These are phyloP conservation scores for Tyrannus savana DNA, from an alignment of 2,113 vertebrate species.

Conservation along the genomic window DNA sequence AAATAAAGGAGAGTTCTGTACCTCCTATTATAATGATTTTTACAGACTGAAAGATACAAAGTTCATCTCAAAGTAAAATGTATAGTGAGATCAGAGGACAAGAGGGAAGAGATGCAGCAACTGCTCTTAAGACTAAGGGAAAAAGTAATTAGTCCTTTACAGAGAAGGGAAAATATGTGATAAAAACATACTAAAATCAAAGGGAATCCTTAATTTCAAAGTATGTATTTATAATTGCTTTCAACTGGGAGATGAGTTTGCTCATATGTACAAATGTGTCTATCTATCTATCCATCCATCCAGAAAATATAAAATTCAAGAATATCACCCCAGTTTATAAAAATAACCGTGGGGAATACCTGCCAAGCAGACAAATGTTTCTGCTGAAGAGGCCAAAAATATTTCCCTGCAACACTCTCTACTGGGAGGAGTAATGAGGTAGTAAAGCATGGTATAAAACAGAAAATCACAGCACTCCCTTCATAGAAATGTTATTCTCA, in stretches of 20 bases:
- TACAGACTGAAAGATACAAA: background rate
- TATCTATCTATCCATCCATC: background rate
- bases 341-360: background rate
- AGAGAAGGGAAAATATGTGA: background rate
- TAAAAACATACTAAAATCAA: background rate
- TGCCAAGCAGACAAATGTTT: background rate
- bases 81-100: background rate
- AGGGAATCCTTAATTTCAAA: background rate
- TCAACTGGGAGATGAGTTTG: background rate
- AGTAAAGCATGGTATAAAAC: background rate
- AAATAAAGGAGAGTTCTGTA: background rate
- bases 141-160: background rate
- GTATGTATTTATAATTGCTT: background rate
- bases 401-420: background rate
- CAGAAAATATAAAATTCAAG: background rate
- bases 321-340: background rate
- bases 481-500: background rate
- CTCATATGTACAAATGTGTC: background rate
- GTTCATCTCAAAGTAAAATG: background rate
- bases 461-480: background rate
- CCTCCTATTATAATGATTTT: background rate
- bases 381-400: background rate
- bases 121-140: background rate
- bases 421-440: background rate
- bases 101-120: background rate